Base-by-base conservation (phyloP, 1,140 invertebrate genomes). In the Lanistes nyassanus region DNA sequence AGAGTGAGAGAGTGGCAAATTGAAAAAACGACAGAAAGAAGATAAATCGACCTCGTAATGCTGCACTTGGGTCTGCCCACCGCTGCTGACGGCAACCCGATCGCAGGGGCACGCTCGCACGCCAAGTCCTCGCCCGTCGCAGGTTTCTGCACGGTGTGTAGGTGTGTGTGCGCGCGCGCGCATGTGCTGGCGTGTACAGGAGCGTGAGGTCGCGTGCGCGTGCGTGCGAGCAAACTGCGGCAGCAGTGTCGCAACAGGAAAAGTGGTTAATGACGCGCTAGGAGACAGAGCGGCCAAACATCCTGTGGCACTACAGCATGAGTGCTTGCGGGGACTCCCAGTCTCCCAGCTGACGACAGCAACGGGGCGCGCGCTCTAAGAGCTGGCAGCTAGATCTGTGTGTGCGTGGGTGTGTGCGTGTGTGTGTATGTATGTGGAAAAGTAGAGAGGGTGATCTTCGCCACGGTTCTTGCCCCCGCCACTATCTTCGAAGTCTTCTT, bases 121-220 rank as follows among this genome's bases (percentile, higher is more conserved):
- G 6, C 9, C 64, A 66, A 19, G 11, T 23, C 29, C 16, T 36
- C 29, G 11, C 6, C 64, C 36, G 36, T 29, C 64, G 36, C 23
- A 9, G 19, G 42, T 2, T 2, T 16, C 64, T 36, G 7, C 36
- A 19, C 64, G 3, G 67, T 34, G 26, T 16, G 67, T 69, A 16
- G 42, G n/a, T 34, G 67, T 53, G 67, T 69, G 42, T 53, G 67
- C 42, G 42, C 53, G 67, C 29, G 39, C 42, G 42, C 16, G 42
- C 6, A 26, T 42, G 31, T 21, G 36, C 23, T 36, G 0, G 31
- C 23, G 64, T 66, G 36, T 66, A 39, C 26, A 36, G 36, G 36
- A 37, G 36, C 42, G 64, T 66, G 64, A 37, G 64, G 42, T 6
- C 42, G 9, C 19, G 2, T 47, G 67, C 29, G 67, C 47, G 23